Evolutionary conservation across 2,797 vertebrate genomes (phyloP), one percentile per base, ranked within the genome.

Genomic region (Lutjanus campechanus): DNA sequence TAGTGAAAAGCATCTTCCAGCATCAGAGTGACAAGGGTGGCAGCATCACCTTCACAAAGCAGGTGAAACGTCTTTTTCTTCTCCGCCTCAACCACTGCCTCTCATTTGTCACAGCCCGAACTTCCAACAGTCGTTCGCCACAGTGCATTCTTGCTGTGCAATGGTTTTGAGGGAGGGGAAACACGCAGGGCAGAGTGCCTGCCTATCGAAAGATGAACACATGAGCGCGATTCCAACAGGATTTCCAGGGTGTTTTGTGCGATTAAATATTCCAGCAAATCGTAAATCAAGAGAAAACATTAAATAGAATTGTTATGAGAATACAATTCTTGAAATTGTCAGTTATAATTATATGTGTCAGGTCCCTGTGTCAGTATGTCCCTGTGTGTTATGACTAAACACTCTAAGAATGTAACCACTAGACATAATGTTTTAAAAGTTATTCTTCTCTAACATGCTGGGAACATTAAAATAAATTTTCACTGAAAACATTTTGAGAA

Each of bases 21-120:
- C 60, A 76, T 51, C 59, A 75, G 19, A 68, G 68, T 69, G 73
- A 83, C 79, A 80, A 61, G 11, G 19, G 11, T 69, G 74, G 43
- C 59, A 44, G 70, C 64, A 1, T 51, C 74, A 60, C 65, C 59
- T 68, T 66, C 77, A 67, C 77, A 74, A 50, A 74, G 50, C 47
- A 65, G 61, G 63, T 77, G 72, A 60, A 53, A 56, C 62, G 40
- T 59, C 11, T 49, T 71, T 72, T 36, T 77, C 19, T 73, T 25
- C 63, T 56, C 36, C 10, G 16, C 54, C 56, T 44, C 29, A 59
- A 50, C 68, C 49, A 9, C 36, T 3, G 55, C 62, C 19, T 47
- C 66, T 69, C 64, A 67, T 66, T 65, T 36, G 20, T 81, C 60
- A 71, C 43, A 73, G 55, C 13, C 44, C 22, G 60, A 69, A 78